These are phyloP conservation scores for Tiaroga cobitis DNA, from an alignment of 2,797 vertebrate genomes.

Conservation along the genomic window DNA sequence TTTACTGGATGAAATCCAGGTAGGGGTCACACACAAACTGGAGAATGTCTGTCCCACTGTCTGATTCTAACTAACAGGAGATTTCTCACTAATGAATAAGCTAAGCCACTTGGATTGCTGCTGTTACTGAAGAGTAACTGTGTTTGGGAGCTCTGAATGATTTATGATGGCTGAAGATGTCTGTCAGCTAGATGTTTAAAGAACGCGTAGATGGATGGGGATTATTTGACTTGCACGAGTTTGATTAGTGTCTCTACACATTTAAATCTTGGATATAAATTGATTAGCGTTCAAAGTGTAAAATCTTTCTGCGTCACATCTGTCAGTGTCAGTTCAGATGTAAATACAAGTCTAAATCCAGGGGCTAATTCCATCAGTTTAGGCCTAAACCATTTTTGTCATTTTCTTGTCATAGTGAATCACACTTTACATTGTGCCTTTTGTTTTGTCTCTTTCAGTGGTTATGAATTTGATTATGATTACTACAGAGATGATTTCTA, in stretches of 20 bases:
- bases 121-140: not conserved
- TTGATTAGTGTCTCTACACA: constrained; percentile 1
- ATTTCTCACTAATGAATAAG: not conserved
- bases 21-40: not conserved
- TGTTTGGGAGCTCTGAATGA: not conserved
- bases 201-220: not conserved
- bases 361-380: not conserved
- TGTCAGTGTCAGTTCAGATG: not conserved
- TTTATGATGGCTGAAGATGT: not conserved
- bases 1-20: not conserved
- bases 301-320: not conserved
- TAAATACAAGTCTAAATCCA: not conserved
- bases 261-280: constrained; percentile 12
- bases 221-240: not conserved
- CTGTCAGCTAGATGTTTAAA: constrained; percentile 10
- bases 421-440: not conserved
- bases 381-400: not conserved
- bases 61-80: not conserved
- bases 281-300: constrained; percentile 7
- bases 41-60: not conserved
- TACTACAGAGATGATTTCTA: constrained; percentile 99
- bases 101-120: not conserved
- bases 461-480: constrained; percentile 98
- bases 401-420: not conserved
- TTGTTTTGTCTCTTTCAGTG: constrained; percentile 72